Base-by-base conservation (phyloP, 2,888 invertebrate species). In the Plagiodera versicolora region DNA sequence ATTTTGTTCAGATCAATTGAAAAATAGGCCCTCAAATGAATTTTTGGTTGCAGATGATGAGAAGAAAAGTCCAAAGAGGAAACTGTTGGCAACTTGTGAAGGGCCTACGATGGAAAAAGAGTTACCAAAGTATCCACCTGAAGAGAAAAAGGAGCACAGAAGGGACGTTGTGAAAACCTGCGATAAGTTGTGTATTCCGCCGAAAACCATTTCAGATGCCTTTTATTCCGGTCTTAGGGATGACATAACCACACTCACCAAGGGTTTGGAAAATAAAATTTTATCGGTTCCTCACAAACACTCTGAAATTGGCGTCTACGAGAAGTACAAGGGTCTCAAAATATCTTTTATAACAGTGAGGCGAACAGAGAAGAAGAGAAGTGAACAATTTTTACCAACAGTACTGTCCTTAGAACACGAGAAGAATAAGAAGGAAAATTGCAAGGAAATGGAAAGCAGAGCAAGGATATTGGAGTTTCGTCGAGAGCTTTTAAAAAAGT, bases 401-500 rank as follows among this genome's bases (percentile, higher is more conserved):
- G 3, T 39, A 2, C 1, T 18, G 10, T 28, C 3, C 2, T 17
- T 28, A 9, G 30, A 14, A 50, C 30, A 28, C 6, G 14, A 50
- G n/a, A 24, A 9, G 14, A 39, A 14, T 10, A 39, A n/a, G 2
- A n/a, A 14, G 1, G 14, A 39, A 14, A 39, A 14, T 50, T 6
- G 1, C 9, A 2, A 46, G 11, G 1, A 39, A 1, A 14, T 50
- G 10, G 28, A 48, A 1, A 9, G 10, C 8, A 52, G 46, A 16
- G 46, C 14, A 1, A 16, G 54, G 17, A 45, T 62, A 1, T 46
- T 62, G 10, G 54, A 45, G 5, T 20, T 52, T 10, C 47, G 62
- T 5, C 58, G 47, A 24, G 54, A 54, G 16, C 6, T 62, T 10
- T 39, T 62, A 19, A 47, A 50, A 6, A 54, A 56, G 32, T 20